Evolutionary conservation across 2,888 invertebrate species (phyloP).

Genomic region (Lypha dubia): DNA sequence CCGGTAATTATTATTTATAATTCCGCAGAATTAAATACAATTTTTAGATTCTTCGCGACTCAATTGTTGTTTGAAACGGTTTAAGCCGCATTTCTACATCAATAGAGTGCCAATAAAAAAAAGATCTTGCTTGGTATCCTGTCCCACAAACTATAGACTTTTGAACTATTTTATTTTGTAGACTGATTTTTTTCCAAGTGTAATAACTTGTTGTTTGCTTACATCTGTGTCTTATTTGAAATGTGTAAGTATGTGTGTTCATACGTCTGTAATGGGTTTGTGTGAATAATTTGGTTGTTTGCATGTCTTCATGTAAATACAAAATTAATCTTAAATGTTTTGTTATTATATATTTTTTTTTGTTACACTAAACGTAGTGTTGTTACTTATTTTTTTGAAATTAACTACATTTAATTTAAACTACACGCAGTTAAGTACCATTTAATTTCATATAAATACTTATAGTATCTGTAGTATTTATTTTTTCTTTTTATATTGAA

Average conservation of each 20-base stretch:
- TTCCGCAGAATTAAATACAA: too few relatives aligned
- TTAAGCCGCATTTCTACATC: too few relatives aligned
- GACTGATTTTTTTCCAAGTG: slow-evolving; percentile 42
- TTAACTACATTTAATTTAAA: slow-evolving; percentile 64
- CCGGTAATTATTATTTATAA: too few relatives aligned
- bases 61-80: too few relatives aligned
- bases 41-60: too few relatives aligned
- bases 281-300: slow-evolving; percentile 47
- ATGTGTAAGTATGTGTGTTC: neutral
- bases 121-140: too few relatives aligned
- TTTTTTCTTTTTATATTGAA: neutral
- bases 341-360: slow-evolving; percentile 40
- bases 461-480: slow-evolving; percentile 3
- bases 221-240: slow-evolving; percentile 10
- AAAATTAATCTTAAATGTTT: slow-evolving; percentile 68
- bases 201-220: slow-evolving; percentile 46
- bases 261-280: neutral
- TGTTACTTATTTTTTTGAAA: slow-evolving; percentile 61
- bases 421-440: slow-evolving; percentile 55
- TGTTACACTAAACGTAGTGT: slow-evolving; percentile 32
- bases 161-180: neutral
- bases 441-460: slow-evolving; percentile 46
- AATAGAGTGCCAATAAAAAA: too few relatives aligned
- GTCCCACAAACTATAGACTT: neutral
- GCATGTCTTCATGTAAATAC: slow-evolving; percentile 70